Conservation (phyloP, 2,888 invertebrate species). For the Pyrgus malvae region DNA sequence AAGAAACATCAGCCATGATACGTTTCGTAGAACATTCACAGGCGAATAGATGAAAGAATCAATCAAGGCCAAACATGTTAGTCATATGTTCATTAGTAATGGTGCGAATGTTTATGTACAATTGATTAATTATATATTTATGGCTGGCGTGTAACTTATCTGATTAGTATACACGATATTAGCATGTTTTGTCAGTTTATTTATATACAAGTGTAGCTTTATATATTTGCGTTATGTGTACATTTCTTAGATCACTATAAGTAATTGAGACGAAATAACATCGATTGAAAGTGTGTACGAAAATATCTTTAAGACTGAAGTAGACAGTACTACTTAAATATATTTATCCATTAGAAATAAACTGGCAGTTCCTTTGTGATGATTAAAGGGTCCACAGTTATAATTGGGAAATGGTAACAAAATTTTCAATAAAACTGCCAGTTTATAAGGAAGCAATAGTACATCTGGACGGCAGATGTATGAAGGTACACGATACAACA, state of each 20-base stretch:
- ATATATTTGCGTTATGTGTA: slow-evolving; percentile 22
- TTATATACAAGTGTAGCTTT: slow-evolving; percentile 22
- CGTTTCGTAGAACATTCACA: slow-evolving; percentile 8
- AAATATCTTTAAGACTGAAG: slow-evolving; percentile 47
- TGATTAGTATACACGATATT: slow-evolving; percentile 8
- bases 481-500: slow-evolving; percentile 78
- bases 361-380: slow-evolving; percentile 62
- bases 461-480: slow-evolving; percentile 79
- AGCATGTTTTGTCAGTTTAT: slow-evolving; percentile 20
- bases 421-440: slow-evolving; percentile 61
- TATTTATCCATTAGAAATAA: slow-evolving; percentile 53
- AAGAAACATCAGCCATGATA: slow-evolving; percentile 18
- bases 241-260: slow-evolving; percentile 18
- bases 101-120: slow-evolving; percentile 25
- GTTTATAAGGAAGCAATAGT: slow-evolving; percentile 71
- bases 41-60: slow-evolving; percentile 10
- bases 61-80: slow-evolving; percentile 16
- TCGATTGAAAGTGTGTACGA: slow-evolving; percentile 23
- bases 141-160: slow-evolving; percentile 17
- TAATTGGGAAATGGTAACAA: slow-evolving; percentile 21
- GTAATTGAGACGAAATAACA: slow-evolving; percentile 19
- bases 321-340: slow-evolving; percentile 58
- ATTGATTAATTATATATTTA: slow-evolving; percentile 22
- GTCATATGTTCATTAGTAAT: slow-evolving; percentile 9
- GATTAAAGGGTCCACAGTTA: background rate